Evolutionary conservation across 2,113 vertebrate genomes (phyloP), one percentile per base, ranked within the genome.

Genomic region (Oxyura jamaicensis): DNA sequence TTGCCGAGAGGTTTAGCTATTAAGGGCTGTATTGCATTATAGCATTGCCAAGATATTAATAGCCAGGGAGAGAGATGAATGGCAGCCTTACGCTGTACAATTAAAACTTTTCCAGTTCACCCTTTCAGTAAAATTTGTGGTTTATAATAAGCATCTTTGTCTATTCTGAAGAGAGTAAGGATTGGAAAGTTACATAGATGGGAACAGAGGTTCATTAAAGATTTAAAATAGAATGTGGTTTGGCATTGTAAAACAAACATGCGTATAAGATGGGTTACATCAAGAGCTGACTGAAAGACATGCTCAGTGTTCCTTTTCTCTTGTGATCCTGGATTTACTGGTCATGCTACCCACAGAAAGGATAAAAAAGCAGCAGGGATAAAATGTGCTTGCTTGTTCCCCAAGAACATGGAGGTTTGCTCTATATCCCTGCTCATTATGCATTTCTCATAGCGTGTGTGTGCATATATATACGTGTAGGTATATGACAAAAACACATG

Each of bases 161-260:
- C 93, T 96, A 50, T 80, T 94, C 94, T 95, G 96, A 95, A 95
- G 63, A 92, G 71, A 92, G 67, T 56, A 95, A 73, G 77, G 86
- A 92, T 42, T 95, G 95, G 88, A 95, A 94, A 87, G 93, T 94
- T 92, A 92, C 88, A 80, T 63, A 91, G 94, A 93, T 92, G 86
- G 63, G 96, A 97, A 96, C 67, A 93, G 92, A 97, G 92, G 77
- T 94, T 94, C 91, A 91, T 96, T 95, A 96, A 92, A 94, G 92
- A 94, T 96, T 96, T 94, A 97, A 96, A 97, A 96, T 94, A 96
- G 96, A 94, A 86, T 91, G 96, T 74, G 95, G 96, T 91, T 95
- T 96, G 94, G 95, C 93, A 95, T 3, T 92, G 91, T 94, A 92
- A 96, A 97, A 93, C 83, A 95, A 96, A 92, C 91, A 91, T 29